These are phyloP conservation scores for Strigamia transsilvanica DNA, from an alignment of 2,888 invertebrate species.

Conservation along the genomic window DNA sequence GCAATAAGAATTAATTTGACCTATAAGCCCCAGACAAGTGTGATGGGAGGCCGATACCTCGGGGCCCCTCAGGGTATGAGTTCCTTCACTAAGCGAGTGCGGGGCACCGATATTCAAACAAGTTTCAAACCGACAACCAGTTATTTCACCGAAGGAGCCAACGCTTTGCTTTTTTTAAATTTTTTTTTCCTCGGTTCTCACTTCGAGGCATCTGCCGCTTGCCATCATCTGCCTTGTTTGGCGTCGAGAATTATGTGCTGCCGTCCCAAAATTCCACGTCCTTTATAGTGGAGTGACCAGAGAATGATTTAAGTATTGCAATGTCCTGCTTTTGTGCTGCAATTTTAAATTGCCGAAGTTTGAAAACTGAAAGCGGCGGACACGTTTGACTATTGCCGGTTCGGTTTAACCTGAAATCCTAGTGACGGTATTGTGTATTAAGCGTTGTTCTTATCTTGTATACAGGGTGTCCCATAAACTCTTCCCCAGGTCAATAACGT, in stretches of 20 bases:
- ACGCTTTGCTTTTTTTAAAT: neutral
- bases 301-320: no score
- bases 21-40: conserved; percentile 38
- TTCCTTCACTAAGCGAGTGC: conserved; percentile 6
- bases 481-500: no score
- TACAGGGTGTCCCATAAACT: no score
- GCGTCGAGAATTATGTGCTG: conserved; percentile 16
- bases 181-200: neutral
- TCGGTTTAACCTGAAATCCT: no score
- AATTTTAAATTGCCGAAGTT: no score
- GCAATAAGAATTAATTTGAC: conserved; percentile 43
- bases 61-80: neutral
- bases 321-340: no score
- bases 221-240: conserved; percentile 23
- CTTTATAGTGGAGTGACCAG: no score
- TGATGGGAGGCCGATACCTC: conserved; percentile 29
- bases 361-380: no score
- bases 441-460: no score
- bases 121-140: conserved; percentile 39
- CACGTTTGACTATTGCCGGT: no score
- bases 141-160: conserved; percentile 22
- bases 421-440: no score
- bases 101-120: conserved; percentile 26
- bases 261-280: neutral
- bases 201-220: conserved; percentile 12